These are phyloP conservation scores for Hydrolagus colliei DNA, from an alignment of 2,797 vertebrate genomes.

Conservation along the genomic window DNA sequence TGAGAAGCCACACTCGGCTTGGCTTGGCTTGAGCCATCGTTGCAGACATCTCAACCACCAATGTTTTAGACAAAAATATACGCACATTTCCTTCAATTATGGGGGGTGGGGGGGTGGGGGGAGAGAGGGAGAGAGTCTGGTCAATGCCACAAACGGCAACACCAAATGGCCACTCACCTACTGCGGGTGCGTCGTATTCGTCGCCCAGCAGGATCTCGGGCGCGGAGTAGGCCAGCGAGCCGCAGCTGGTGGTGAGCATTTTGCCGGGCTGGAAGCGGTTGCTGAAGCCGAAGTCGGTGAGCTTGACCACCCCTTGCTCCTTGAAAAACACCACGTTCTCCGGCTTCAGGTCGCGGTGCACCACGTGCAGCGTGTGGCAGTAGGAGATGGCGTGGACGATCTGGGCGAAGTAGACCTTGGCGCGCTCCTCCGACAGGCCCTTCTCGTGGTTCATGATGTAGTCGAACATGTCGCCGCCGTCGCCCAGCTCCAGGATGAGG, in stretches of 20 bases:
- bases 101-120: not conserved
- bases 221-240: slow-evolving; percentile 76
- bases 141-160: too few relatives aligned
- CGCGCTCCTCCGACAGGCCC: slow-evolving; percentile 61
- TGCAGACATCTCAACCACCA: too few relatives aligned
- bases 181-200: slow-evolving; percentile 75
- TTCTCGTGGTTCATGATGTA: slow-evolving; percentile 77
- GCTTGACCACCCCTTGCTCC: slow-evolving; percentile 74
- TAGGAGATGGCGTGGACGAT: slow-evolving; percentile 75
- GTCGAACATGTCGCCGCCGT: slow-evolving; percentile 79
- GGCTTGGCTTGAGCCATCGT: too few relatives aligned
- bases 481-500: slow-evolving; percentile 79
- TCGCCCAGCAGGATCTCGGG: slow-evolving; percentile 80
- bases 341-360: slow-evolving; percentile 78
- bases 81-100: too few relatives aligned
- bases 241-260: slow-evolving; percentile 79
- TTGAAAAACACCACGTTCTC: slow-evolving; percentile 84
- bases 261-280: slow-evolving; percentile 75
- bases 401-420: slow-evolving; percentile 76
- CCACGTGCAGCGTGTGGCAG: slow-evolving; percentile 77
- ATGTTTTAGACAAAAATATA: too few relatives aligned
- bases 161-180: slow-evolving; percentile 57
- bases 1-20: too few relatives aligned
- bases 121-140: not conserved
- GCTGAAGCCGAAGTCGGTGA: slow-evolving; percentile 82